A percentile compares a stretch with the other conserved stretches of the same genome.
Conservation (phyloP, 2,888 invertebrate species). For the Hipparchia sbordonii region DNA sequence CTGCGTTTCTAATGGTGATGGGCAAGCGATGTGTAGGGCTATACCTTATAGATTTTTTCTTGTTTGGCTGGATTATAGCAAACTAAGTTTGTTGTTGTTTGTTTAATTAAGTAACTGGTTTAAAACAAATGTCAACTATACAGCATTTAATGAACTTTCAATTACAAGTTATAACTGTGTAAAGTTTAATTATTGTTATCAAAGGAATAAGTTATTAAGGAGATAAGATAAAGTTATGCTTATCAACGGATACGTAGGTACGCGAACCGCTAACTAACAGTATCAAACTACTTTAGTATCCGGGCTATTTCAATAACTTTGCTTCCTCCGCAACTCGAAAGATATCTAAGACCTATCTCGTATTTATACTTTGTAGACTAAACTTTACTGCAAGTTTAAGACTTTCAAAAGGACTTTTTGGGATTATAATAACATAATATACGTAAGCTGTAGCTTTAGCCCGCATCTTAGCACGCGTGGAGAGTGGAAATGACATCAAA, state of each 20-base stretch:
- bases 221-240: constrained; percentile 10
- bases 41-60: too few relatives aligned
- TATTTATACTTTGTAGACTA: neutral
- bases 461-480: neutral
- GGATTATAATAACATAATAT: neutral
- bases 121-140: too few relatives aligned
- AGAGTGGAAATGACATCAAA: neutral
- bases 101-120: too few relatives aligned
- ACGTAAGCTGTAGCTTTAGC: neutral
- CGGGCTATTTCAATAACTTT: neutral
- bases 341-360: neutral
- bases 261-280: neutral
- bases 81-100: too few relatives aligned
- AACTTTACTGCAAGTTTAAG: neutral
- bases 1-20: too few relatives aligned
- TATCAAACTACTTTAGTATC: constrained; percentile 6
- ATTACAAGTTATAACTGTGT: neutral
- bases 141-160: too few relatives aligned
- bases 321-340: neutral
- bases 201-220: neutral
- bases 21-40: too few relatives aligned
- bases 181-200: neutral
- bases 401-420: neutral
- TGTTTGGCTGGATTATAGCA: too few relatives aligned
- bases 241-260: constrained; percentile 1